Evolutionary conservation across 1,140 invertebrate genomes (phyloP).

Genomic region (Fopius arisanus): DNA sequence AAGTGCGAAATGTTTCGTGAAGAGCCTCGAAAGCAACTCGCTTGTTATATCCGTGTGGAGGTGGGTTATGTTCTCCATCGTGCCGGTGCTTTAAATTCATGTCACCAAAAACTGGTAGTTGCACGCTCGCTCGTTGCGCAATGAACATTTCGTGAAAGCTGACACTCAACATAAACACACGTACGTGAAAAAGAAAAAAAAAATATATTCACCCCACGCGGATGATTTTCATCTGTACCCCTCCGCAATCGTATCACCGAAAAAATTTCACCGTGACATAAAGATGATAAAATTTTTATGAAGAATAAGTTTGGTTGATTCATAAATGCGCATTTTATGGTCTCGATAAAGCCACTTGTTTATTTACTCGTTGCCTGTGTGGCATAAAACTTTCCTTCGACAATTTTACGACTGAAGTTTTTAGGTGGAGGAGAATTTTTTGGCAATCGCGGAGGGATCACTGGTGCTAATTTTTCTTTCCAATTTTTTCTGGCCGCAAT

Average conservation of each 20-base stretch:
- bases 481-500: too few relatives aligned
- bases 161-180: slow-evolving; percentile 37
- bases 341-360: too few relatives aligned
- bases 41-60: background rate
- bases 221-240: background rate
- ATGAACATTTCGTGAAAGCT: slow-evolving; percentile 48
- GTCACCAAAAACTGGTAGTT: slow-evolving; percentile 46
- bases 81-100: slow-evolving; percentile 44
- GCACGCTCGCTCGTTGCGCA: slow-evolving; percentile 43
- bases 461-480: too few relatives aligned
- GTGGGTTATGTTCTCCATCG: background rate
- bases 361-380: too few relatives aligned
- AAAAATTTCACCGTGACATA: too few relatives aligned
- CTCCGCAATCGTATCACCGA: background rate
- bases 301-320: too few relatives aligned
- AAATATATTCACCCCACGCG: background rate
- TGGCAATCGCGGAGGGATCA: too few relatives aligned
- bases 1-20: background rate
- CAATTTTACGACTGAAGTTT: too few relatives aligned
- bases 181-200: background rate
- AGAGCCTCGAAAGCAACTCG: background rate
- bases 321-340: too few relatives aligned
- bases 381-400: too few relatives aligned
- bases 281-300: too few relatives aligned
- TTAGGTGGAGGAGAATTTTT: too few relatives aligned